Conservation (phyloP, 2,113 vertebrate species). For the Phodopus roborovskii region DNA sequence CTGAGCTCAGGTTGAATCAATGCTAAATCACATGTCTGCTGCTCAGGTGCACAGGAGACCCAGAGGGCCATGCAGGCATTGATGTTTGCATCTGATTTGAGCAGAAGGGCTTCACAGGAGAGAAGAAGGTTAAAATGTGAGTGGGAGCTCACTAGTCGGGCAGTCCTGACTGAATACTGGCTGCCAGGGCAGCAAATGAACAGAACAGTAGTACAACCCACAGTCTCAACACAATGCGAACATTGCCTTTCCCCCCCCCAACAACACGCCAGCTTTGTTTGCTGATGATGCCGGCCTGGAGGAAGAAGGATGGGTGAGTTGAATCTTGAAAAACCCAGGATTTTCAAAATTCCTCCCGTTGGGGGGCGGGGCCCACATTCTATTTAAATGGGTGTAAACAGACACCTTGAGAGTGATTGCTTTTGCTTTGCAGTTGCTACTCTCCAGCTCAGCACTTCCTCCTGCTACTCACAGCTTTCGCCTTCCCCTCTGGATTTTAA, state of each 20-base stretch:
- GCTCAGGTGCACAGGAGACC: background rate
- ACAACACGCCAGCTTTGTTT: background rate
- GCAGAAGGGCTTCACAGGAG: background rate
- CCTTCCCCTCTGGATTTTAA: background rate
- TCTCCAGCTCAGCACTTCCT: background rate
- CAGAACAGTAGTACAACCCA: background rate
- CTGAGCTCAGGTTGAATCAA: background rate
- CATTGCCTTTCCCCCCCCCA: background rate
- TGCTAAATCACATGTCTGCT: background rate
- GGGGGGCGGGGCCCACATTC: background rate
- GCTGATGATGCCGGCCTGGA: background rate
- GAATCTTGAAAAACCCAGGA: conserved; percentile 4
- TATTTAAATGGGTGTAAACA: conserved; percentile 42
- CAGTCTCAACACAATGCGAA: background rate
- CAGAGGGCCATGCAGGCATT: background rate
- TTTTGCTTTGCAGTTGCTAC: background rate
- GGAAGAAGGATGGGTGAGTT: background rate
- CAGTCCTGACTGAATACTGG: background rate
- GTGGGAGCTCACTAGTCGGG: background rate
- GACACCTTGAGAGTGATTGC: background rate
- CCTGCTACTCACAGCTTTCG: background rate
- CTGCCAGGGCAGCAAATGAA: background rate
- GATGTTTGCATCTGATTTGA: background rate
- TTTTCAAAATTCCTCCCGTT: conserved; percentile 5
- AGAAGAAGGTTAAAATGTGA: background rate